Evolutionary conservation across 2,113 vertebrate species (phyloP).

Genomic region (Lasiurus borealis): DNA sequence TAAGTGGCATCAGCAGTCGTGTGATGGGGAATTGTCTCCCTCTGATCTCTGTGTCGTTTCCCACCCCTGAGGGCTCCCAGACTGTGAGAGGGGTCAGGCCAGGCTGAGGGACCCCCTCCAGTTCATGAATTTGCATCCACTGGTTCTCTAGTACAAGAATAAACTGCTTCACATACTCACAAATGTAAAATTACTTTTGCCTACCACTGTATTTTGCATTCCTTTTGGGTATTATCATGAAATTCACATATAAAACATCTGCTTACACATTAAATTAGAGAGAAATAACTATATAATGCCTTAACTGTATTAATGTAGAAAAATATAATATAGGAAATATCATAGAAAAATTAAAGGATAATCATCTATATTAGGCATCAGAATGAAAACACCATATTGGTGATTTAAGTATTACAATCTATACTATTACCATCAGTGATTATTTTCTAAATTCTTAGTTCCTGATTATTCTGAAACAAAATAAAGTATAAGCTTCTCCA

Average conservation of each 20-base stretch:
- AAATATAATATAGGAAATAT: background rate
- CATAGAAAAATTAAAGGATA: constrained; percentile 14
- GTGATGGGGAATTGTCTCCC: too few species aligned
- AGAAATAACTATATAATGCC: background rate
- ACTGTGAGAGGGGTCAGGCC: too few species aligned
- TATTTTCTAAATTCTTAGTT: constrained; percentile 40
- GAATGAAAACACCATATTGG: background rate
- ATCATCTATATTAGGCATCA: background rate
- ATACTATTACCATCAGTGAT: background rate
- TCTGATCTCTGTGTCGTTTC: too few species aligned
- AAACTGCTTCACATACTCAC: background rate
- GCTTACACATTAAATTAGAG: background rate
- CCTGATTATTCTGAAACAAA: background rate
- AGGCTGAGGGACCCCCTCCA: too few species aligned
- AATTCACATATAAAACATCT: background rate
- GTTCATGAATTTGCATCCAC: too few species aligned
- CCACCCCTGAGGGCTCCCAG: too few species aligned
- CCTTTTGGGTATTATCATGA: background rate
- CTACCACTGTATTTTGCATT: background rate
- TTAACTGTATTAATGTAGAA: background rate
- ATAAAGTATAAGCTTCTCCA: background rate
- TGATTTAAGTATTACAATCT: background rate
- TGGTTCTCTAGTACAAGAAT: background rate
- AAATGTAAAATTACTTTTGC: background rate
- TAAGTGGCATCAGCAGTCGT: too few species aligned